These are phyloP conservation scores for Chrysodeixis includens DNA, from an alignment of 2,888 invertebrate species.

Conservation along the genomic window DNA sequence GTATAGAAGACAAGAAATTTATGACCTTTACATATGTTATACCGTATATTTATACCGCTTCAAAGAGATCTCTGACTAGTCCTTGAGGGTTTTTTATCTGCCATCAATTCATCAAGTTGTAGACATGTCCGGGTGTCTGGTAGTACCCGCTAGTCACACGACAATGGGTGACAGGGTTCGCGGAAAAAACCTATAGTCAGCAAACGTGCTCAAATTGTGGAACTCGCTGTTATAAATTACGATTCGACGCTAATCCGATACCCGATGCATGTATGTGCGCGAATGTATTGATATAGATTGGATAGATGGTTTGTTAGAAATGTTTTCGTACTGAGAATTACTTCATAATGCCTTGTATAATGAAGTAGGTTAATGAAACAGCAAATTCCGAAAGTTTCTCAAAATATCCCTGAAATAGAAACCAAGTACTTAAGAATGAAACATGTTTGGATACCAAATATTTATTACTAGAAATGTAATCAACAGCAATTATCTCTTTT, in stretches of 20 bases:
- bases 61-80: conserved; percentile 32
- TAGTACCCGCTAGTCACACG: conserved; percentile 61
- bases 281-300: too few species aligned
- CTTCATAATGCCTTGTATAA: too few species aligned
- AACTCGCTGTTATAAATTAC: conserved; percentile 50
- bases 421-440: too few species aligned
- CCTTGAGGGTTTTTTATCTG: conserved; percentile 51
- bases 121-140: conserved; percentile 68
- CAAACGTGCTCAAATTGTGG: conserved; percentile 71
- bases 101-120: conserved; percentile 77
- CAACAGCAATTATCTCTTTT: too few species aligned
- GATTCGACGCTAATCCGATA: conserved; percentile 52
- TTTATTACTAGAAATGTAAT: too few species aligned
- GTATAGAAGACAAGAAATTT: conserved; percentile 41
- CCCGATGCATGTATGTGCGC: conserved; percentile 6
- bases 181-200: conserved; percentile 71
- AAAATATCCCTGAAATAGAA: too few species aligned
- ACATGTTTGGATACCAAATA: too few species aligned
- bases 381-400: too few species aligned
- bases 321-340: too few species aligned
- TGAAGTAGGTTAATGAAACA: too few species aligned
- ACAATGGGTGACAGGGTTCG: conserved; percentile 72
- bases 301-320: not conserved
- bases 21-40: conserved; percentile 45
- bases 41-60: conserved; percentile 42